A percentile compares a stretch with the other conserved stretches of the same genome.
These are phyloP conservation scores for Syngnathus floridae DNA, from an alignment of 2,113 vertebrate genomes.

Conservation along the genomic window DNA sequence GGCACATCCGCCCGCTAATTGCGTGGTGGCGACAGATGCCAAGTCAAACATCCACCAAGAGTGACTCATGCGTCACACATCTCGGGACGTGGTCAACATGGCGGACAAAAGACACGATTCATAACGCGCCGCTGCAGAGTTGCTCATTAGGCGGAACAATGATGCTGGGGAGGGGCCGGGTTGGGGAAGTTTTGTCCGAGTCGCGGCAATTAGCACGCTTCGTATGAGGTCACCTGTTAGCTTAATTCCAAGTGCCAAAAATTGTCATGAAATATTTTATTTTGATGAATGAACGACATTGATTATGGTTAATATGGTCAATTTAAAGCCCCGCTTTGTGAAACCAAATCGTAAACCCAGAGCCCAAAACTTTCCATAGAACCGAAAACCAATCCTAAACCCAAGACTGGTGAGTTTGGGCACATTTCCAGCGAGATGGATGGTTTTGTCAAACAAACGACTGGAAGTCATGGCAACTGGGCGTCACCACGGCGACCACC, in stretches of 20 bases:
- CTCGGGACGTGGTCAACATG: not conserved
- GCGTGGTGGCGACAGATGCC: conserved; percentile 10
- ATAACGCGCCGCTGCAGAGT: conserved; percentile 30
- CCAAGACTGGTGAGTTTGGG: not conserved
- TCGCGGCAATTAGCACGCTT: conserved; percentile 23
- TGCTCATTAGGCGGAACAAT: conserved; percentile 23
- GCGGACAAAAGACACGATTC: conserved; percentile 58
- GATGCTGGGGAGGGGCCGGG: not conserved
- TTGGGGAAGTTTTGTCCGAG: conserved; percentile 2
- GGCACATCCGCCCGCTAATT: not conserved
- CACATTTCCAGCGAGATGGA: not conserved
- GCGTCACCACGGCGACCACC: conserved; percentile 30
- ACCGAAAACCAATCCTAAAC: not conserved
- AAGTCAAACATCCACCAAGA: conserved; percentile 45
- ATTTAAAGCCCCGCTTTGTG: no score
- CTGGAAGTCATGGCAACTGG: conserved; percentile 37
- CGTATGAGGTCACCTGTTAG: conserved; percentile 5
- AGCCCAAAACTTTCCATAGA: not conserved
- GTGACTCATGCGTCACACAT: conserved; percentile 21
- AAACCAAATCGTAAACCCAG: no score
- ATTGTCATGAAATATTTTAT: no score
- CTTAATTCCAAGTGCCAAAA: no score
- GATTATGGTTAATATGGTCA: no score
- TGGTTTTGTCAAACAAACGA: conserved; percentile 29
- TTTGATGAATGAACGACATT: no score